phyloP scores from a whole-genome alignment of 92 coral and sea anemone genomes.

The Epizoanthus stellaris region DNA sequence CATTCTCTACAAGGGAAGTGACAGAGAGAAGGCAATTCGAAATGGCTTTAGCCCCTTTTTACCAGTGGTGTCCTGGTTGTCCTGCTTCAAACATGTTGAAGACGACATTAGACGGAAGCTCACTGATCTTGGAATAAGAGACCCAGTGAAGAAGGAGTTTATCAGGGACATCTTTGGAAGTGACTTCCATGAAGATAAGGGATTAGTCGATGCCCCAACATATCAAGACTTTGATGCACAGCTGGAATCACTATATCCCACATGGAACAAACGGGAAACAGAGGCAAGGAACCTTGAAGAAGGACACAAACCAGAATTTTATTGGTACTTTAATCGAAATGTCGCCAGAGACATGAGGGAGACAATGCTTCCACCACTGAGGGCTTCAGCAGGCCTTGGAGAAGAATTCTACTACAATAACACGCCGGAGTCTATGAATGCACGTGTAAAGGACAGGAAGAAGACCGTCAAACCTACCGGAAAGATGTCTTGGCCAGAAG shows the following conservation, averaged over 20 bases:
- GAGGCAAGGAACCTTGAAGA: constrained; percentile 19
- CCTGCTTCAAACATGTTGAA: constrained; percentile 33
- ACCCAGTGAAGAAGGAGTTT: constrained; percentile 10
- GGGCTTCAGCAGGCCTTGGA: neutral
- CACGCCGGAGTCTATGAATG: constrained; percentile 34
- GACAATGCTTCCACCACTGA: neutral
- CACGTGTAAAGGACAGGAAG: constrained; percentile 29
- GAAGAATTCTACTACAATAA: constrained; percentile 18
- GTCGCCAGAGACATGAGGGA: constrained; percentile 23
- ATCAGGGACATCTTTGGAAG: constrained; percentile 25
- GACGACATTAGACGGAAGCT: constrained; percentile 36
- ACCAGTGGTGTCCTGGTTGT: constrained; percentile 29
- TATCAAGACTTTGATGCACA: constrained; percentile 13
- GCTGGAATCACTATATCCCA: neutral
- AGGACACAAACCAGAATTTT: neutral
- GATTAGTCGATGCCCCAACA: neutral
- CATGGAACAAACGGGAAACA: constrained; percentile 24
- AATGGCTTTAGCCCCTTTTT: constrained; percentile 25
- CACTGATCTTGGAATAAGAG: neutral
- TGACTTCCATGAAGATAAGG: constrained; percentile 16
- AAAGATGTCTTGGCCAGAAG: constrained; percentile 38
- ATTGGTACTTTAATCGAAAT: neutral
- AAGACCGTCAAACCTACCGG: constrained; percentile 12
- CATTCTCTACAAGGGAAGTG: constrained; percentile 13
- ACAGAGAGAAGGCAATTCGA: constrained; percentile 22